These are phyloP conservation scores for Drosophila peninsularis DNA, from an alignment of 2,888 invertebrate genomes.

Conservation along the genomic window DNA sequence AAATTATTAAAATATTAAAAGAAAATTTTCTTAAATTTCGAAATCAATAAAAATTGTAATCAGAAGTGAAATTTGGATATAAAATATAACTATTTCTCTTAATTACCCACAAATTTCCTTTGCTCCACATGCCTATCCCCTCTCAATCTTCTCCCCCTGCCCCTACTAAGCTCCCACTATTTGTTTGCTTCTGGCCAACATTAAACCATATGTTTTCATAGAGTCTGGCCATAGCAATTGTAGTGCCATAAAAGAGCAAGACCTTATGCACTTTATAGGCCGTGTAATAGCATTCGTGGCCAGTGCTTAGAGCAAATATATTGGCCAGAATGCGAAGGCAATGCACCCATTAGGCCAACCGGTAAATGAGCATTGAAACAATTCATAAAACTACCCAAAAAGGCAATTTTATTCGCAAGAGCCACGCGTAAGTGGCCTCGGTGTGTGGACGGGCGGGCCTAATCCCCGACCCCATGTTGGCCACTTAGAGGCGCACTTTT, in stretches of 20 bases:
- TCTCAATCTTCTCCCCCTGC: background rate
- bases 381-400: conserved; percentile 75
- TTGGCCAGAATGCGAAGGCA: conserved; percentile 50
- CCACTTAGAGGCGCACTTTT: conserved; percentile 42
- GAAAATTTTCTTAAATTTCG: too few species aligned
- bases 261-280: conserved; percentile 44
- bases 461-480: conserved; percentile 10
- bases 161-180: background rate
- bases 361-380: conserved; percentile 79
- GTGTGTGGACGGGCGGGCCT: background rate
- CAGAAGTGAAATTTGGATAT: too few species aligned
- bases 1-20: background rate
- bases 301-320: conserved; percentile 28
- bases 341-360: conserved; percentile 74
- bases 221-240: conserved; percentile 1
- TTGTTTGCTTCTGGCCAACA: conserved; percentile 5
- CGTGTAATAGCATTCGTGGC: conserved; percentile 38
- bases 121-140: background rate
- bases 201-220: conserved; percentile 10
- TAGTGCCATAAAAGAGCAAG: conserved; percentile 17
- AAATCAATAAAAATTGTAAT: too few species aligned
- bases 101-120: background rate
- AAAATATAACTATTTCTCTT: too few species aligned
- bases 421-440: conserved; percentile 57
- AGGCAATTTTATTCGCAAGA: conserved; percentile 58